Percentiles rank a stretch among this genome's conserved stretches.
These are phyloP conservation scores for Mallotus villosus DNA, from an alignment of 2,797 vertebrate species.

Conservation along the genomic window DNA sequence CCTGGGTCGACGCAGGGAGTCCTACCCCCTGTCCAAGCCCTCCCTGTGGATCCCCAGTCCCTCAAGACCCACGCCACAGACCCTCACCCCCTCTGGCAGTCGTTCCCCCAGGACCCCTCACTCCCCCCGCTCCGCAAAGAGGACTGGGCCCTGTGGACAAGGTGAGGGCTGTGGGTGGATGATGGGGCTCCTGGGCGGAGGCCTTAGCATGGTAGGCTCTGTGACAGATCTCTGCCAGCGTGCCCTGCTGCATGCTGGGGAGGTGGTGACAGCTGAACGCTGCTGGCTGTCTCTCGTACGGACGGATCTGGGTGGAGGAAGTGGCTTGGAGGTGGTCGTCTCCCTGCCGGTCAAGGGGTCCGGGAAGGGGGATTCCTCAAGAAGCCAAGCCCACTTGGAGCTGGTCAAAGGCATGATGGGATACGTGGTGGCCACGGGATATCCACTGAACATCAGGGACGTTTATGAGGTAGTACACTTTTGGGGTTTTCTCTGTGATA, in stretches of 20 bases:
- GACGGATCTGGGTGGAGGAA: conserved; percentile 34
- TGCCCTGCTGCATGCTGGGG: conserved; percentile 46
- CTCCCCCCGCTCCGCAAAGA: conserved; percentile 12
- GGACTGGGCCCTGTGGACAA: conserved; percentile 30
- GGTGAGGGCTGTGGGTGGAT: conserved; percentile 56
- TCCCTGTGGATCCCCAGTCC: conserved; percentile 13
- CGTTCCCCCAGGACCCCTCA: conserved; percentile 33
- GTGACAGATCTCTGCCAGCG: conserved; percentile 52
- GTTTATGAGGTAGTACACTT: conserved; percentile 46
- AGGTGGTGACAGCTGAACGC: conserved; percentile 47
- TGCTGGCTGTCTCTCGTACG: conserved; percentile 48
- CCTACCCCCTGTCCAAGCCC: conserved; percentile 29
- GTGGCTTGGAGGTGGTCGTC: conserved; percentile 46
- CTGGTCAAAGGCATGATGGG: conserved; percentile 54
- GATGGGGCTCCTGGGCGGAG: conserved; percentile 46
- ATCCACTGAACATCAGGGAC: conserved; percentile 57
- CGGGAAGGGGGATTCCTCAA: conserved; percentile 21
- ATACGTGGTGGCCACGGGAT: conserved; percentile 48
- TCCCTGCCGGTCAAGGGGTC: conserved; percentile 15
- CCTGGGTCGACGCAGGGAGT: conserved; percentile 21
- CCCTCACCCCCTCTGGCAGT: conserved; percentile 5
- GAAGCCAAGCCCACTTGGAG: conserved; percentile 36
- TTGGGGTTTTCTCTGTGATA: neutral
- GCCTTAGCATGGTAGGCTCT: conserved; percentile 40
- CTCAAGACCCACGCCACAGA: conserved; percentile 19